phyloP scores from a whole-genome alignment of 2,888 invertebrate species.

The Choreutis nemorana region DNA sequence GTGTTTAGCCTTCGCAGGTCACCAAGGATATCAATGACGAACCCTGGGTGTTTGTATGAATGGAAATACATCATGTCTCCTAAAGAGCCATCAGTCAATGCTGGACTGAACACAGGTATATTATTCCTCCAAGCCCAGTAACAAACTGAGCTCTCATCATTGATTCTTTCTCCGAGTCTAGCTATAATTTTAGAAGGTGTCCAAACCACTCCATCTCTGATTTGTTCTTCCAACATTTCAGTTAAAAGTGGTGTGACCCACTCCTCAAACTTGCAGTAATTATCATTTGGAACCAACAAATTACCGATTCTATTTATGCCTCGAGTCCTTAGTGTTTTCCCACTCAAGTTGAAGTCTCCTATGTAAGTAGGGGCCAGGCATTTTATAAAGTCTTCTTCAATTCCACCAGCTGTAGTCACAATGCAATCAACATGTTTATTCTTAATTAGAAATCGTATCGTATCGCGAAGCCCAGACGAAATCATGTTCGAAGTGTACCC shows the following conservation, averaged over 20 bases:
- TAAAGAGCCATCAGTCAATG: constrained; percentile 95
- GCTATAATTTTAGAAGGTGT: constrained; percentile 74
- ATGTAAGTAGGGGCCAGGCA: constrained; percentile 94
- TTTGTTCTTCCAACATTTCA: constrained; percentile 89
- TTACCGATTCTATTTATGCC: constrained; percentile 92
- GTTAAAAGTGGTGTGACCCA: constrained; percentile 96
- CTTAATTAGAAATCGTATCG: constrained; percentile 76
- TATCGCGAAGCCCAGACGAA: constrained; percentile 93
- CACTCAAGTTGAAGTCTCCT: constrained; percentile 88
- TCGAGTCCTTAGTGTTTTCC: constrained; percentile 78
- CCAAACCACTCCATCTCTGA: constrained; percentile 78
- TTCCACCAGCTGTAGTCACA: constrained; percentile 96
- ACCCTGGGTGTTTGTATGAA: constrained; percentile 90
- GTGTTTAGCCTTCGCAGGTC: constrained; percentile 91
- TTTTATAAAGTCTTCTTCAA: constrained; percentile 99
- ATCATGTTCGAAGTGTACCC: constrained; percentile 98
- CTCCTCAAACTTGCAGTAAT: constrained; percentile 97
- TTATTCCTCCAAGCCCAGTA: constrained; percentile 97
- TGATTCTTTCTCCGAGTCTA: constrained; percentile 88
- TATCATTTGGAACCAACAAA: constrained; percentile 95
- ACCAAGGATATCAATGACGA: constrained; percentile 91
- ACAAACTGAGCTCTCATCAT: constrained; percentile 90
- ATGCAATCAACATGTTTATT: constrained; percentile 89
- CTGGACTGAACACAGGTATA: constrained; percentile 98
- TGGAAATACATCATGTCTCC: constrained; percentile 99